Percentiles rank a stretch among this genome's conserved stretches.
These are phyloP conservation scores for Perdix hodgsoniae DNA, from an alignment of 2,797 vertebrate species.

Conservation along the genomic window DNA sequence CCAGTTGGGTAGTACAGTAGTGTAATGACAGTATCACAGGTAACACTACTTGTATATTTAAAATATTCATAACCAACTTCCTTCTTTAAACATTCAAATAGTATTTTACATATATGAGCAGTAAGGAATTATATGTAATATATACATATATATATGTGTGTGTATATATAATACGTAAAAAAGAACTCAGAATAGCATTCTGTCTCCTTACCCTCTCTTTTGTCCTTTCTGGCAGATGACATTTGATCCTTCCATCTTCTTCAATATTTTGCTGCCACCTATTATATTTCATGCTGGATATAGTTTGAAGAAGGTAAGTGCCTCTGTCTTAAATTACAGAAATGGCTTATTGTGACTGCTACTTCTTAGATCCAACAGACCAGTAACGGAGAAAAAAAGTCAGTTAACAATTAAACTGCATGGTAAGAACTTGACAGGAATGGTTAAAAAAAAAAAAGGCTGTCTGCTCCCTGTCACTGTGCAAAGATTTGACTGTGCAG, in stretches of 20 bases:
- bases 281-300: conserved; percentile 90
- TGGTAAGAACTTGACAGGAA: background rate
- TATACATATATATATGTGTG: too few species aligned
- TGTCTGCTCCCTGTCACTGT: background rate
- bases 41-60: background rate
- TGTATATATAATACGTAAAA: background rate
- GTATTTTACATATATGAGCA: background rate
- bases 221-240: conserved; percentile 83
- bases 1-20: background rate
- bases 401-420: background rate
- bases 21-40: background rate
- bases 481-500: background rate
- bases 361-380: background rate
- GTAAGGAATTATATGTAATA: background rate
- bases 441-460: background rate
- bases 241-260: conserved; percentile 89
- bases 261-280: conserved; percentile 88
- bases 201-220: conserved; percentile 12
- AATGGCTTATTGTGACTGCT: background rate
- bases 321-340: background rate
- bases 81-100: background rate
- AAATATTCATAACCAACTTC: background rate
- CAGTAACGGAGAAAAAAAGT: background rate
- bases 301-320: conserved; percentile 88
- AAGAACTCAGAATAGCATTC: background rate